phyloP scores from a whole-genome alignment of 2,797 vertebrate genomes.

The Dendrocincla fuliginosa region DNA sequence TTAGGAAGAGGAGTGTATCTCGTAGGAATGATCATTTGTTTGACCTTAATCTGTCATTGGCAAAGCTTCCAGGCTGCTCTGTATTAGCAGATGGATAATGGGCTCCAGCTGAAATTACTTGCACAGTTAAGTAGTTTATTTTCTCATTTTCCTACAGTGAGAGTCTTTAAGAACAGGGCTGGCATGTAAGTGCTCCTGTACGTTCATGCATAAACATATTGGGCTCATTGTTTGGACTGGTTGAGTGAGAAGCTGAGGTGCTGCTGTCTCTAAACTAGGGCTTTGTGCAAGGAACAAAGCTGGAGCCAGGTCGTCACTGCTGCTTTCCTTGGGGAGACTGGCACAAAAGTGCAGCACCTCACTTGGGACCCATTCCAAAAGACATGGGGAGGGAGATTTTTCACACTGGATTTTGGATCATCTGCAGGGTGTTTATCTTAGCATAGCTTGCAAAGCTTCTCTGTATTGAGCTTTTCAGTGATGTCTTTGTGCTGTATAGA shows the following conservation, averaged over 20 bases:
- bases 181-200: not conserved
- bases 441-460: not conserved
- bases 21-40: not conserved
- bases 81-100: conserved; percentile 75
- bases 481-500: not conserved
- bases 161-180: conserved; percentile 11
- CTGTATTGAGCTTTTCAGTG: not conserved
- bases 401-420: not conserved
- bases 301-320: not conserved
- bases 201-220: not conserved
- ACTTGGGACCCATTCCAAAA: not conserved
- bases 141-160: conserved; percentile 48
- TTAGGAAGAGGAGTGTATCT: not conserved
- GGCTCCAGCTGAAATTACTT: conserved; percentile 76
- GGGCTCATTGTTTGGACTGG: not conserved
- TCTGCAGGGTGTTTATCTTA: not conserved
- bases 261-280: not conserved
- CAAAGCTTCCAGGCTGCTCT: conserved; percentile 51
- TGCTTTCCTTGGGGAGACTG: not conserved
- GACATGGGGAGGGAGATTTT: not conserved
- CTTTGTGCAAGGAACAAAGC: not conserved
- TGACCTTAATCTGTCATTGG: conserved; percentile 75
- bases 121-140: conserved; percentile 59
- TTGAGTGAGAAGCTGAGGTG: not conserved
- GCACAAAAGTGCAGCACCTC: not conserved